Percentiles rank a stretch among this genome's conserved stretches.
phyloP scores from a whole-genome alignment of 2,888 invertebrate species.

The Meandrusa payeni region DNA sequence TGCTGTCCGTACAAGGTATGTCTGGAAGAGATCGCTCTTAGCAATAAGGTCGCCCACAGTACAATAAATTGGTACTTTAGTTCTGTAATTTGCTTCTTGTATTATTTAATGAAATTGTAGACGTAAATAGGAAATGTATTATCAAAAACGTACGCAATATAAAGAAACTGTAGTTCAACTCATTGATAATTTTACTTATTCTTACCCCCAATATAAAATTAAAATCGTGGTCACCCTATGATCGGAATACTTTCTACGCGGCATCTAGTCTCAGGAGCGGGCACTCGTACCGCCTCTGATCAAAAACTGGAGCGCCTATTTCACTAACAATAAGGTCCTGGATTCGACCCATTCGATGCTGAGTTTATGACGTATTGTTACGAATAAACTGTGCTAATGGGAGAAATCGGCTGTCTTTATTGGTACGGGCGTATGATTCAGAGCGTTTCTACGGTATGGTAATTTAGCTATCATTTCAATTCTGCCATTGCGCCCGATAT shows the following conservation, averaged over 20 bases:
- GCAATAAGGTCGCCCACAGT: too few relatives aligned
- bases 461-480: conserved; percentile 12
- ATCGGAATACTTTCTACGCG: conserved; percentile 67
- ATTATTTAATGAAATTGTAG: too few relatives aligned
- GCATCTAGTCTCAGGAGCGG: conserved; percentile 49
- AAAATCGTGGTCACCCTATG: conserved; percentile 40
- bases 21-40: too few relatives aligned
- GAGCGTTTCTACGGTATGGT: conserved; percentile 21
- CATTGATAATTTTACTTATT: too few relatives aligned
- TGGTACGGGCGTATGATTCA: conserved; percentile 37
- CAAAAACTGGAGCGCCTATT: conserved; percentile 21
- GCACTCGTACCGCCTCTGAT: conserved; percentile 36
- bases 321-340: conserved; percentile 16
- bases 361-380: conserved; percentile 36
- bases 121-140: too few relatives aligned
- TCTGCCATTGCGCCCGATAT: neutral
- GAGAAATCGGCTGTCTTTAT: conserved; percentile 59
- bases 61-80: too few relatives aligned
- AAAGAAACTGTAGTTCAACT: too few relatives aligned
- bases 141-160: too few relatives aligned
- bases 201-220: too few relatives aligned
- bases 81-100: too few relatives aligned
- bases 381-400: conserved; percentile 34
- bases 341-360: conserved; percentile 16
- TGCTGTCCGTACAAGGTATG: too few relatives aligned